Conservation (phyloP, 2,113 vertebrate species). For the Menidia beryllina region DNA sequence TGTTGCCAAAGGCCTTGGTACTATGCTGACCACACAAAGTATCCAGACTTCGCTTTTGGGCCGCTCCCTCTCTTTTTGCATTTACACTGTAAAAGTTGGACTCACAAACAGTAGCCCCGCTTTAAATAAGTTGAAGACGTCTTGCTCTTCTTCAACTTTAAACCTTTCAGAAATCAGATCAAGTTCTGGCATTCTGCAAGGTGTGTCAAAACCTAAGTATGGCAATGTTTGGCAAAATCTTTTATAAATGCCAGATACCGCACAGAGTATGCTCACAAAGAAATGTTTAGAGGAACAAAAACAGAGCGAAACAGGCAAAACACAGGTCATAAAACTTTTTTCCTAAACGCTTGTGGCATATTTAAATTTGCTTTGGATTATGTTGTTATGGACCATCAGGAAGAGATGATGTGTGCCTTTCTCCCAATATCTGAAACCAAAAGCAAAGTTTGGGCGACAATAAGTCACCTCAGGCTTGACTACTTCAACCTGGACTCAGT, state of each 20-base stretch:
- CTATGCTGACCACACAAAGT: neutral
- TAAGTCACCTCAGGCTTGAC: neutral
- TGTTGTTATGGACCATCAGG: too few species aligned
- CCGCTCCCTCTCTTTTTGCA: neutral
- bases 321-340: too few species aligned
- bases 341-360: too few species aligned
- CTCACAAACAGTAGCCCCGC: neutral
- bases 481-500: slow-evolving; percentile 9
- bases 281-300: neutral
- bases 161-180: neutral
- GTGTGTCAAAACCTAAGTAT: neutral
- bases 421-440: neutral
- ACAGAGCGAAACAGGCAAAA: too few species aligned
- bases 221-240: neutral
- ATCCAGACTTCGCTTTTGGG: neutral
- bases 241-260: neutral
- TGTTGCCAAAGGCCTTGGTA: neutral
- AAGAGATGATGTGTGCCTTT: too few species aligned
- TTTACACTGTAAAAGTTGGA: neutral
- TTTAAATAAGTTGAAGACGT: neutral
- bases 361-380: too few species aligned
- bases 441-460: neutral
- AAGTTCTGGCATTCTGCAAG: neutral
- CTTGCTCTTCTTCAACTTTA: neutral
- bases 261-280: neutral